These are phyloP conservation scores for Riparia riparia DNA, from an alignment of 2,113 vertebrate genomes.

Conservation along the genomic window DNA sequence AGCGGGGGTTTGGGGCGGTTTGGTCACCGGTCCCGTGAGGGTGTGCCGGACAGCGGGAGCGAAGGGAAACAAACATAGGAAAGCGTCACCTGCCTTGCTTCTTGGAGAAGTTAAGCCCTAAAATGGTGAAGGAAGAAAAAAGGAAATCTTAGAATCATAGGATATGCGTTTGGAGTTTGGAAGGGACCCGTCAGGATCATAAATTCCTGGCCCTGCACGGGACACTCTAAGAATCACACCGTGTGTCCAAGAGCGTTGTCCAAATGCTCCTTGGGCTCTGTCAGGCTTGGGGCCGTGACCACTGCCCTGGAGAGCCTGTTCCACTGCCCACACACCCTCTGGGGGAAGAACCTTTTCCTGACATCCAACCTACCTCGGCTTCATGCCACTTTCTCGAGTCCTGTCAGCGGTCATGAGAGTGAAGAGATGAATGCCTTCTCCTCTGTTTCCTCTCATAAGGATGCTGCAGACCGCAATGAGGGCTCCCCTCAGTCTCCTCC, in stretches of 20 bases:
- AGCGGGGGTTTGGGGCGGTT: rapidly evolving
- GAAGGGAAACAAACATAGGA: rapidly evolving
- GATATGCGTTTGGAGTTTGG: not conserved
- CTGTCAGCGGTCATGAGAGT: no score
- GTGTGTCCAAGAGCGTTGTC: rapidly evolving
- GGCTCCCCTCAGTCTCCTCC: not conserved
- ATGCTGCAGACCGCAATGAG: rapidly evolving
- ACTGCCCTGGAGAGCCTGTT: rapidly evolving
- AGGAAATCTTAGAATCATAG: not conserved
- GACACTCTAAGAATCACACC: rapidly evolving
- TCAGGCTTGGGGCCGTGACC: not conserved
- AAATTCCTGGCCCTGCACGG: no score
- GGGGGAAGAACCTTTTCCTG: not conserved
- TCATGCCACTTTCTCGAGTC: rapidly evolving
- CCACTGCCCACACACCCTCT: not conserved
- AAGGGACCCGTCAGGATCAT: no score
- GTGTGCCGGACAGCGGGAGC: not conserved
- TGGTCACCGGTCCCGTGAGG: rapidly evolving
- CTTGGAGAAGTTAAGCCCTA: not conserved
- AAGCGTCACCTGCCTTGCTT: not conserved
- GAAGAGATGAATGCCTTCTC: not conserved
- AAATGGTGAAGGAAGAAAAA: not conserved
- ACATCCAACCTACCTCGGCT: not conserved
- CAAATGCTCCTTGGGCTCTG: not conserved
- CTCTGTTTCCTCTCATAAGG: no score